Base-by-base conservation (phyloP, 2,888 invertebrate genomes). In the Archips xylosteana region DNA sequence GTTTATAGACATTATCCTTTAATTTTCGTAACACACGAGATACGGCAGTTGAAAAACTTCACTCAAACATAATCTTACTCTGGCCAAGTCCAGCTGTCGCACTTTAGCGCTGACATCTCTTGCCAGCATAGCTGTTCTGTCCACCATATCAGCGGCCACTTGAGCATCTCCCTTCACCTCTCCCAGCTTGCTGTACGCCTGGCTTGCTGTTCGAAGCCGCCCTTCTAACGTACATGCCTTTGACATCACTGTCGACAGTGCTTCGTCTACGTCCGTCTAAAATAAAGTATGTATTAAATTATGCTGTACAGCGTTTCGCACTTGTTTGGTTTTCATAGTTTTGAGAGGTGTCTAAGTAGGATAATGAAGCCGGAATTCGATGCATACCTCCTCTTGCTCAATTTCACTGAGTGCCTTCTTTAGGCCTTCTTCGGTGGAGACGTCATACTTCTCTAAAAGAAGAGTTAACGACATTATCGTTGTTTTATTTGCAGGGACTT, bases 91-190 rank as follows among this genome's bases (percentile, higher is more conserved):
- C 60, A 99, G 91, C 74, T 98, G 97, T 10, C 99, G 96, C 15
- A 99, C 99, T 96, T 99, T 99, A 36, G 98, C 97, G 85, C 98
- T 99, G 70, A 99, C 99, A 87, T 98, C 98, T 83, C 98, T 97
- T 0, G 99, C 99, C 65, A 99, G 94, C 39, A 96, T 95, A 6
- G 99, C 98, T 0, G 99, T 99, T 83, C 96, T 96, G 47, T 96
- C 95, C 47, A 99, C 98, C 95, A 98, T 98, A 74, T 96, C 96
- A 3, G 97, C 96, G 45, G 99, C 95, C 78, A 97, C 96, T 78
- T 97, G 96, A 2, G 98, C 96, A 88, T 98, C 98, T 0, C 95
- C 92, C 84, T 96, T 96, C 13, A 98, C 96, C 34, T 96, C 94
- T 78, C 96, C 96, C n/a, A 99, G 94, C 82, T 97, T 97, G 1